These are phyloP conservation scores for Piaya cayana DNA, from an alignment of 2,113 vertebrate genomes.

Conservation along the genomic window DNA sequence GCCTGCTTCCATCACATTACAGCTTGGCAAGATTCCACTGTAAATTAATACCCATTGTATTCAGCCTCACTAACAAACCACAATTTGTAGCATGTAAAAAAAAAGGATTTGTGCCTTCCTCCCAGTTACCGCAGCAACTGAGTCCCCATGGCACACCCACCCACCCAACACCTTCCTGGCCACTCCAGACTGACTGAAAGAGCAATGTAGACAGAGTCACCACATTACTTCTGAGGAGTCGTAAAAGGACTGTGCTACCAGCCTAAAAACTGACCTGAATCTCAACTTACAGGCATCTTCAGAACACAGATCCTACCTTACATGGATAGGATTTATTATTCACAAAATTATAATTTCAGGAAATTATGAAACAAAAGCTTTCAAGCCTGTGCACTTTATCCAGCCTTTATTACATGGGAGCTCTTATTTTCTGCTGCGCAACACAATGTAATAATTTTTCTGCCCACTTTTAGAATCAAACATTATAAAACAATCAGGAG, in stretches of 20 bases:
- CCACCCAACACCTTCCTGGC: not conserved
- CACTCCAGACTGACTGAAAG: not conserved
- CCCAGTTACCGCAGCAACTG: not conserved
- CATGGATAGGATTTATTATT: not conserved
- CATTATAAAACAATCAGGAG: not conserved
- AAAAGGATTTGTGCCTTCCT: not conserved
- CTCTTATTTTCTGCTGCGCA: not conserved
- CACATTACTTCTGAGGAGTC: not conserved
- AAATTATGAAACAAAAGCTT: not conserved
- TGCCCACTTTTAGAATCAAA: not conserved
- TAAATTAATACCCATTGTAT: not conserved
- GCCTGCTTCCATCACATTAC: not conserved
- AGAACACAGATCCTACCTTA: not conserved
- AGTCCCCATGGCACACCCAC: not conserved
- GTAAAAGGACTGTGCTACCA: accelerated
- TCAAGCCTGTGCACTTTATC: not conserved
- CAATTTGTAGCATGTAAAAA: not conserved
- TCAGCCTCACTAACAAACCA: not conserved
- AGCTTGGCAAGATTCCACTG: not conserved
- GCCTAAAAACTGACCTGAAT: not conserved
- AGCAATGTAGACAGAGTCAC: not conserved
- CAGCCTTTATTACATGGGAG: not conserved
- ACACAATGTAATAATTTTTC: not conserved
- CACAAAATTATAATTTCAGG: not conserved
- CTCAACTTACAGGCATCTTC: not conserved